Conservation (phyloP, 2,888 invertebrate genomes). For the Cryptocheilus praepositus region DNA sequence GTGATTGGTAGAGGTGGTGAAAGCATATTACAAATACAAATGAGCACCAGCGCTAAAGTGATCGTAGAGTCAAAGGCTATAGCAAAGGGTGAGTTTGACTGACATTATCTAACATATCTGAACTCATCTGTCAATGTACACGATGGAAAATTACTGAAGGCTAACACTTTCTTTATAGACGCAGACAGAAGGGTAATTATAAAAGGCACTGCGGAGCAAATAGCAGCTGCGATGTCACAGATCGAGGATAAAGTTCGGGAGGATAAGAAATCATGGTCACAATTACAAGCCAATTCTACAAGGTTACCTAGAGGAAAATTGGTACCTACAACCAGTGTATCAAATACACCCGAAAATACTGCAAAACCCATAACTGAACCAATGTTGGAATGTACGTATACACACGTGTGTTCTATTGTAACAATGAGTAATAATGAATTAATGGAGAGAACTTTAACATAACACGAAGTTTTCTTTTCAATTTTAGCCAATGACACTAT, state of each 20-base stretch:
- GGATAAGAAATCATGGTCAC: slow-evolving; percentile 44
- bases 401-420: neutral
- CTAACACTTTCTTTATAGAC: slow-evolving; percentile 49
- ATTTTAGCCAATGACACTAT: slow-evolving; percentile 71
- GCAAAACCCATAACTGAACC: slow-evolving; percentile 19
- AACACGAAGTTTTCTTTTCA: neutral
- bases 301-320: slow-evolving; percentile 56
- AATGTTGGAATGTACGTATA: slow-evolving; percentile 36
- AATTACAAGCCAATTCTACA: slow-evolving; percentile 43
- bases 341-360: slow-evolving; percentile 25
- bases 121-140: too few relatives aligned
- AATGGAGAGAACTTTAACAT: neutral
- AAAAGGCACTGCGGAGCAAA: slow-evolving; percentile 85
- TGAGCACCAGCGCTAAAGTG: slow-evolving; percentile 84
- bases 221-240: slow-evolving; percentile 82
- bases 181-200: slow-evolving; percentile 70
- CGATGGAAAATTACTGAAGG: neutral
- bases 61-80: slow-evolving; percentile 75
- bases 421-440: too few relatives aligned
- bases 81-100: slow-evolving; percentile 41
- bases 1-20: slow-evolving; percentile 87
- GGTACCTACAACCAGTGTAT: slow-evolving; percentile 41
- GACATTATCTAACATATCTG: slow-evolving; percentile 3
- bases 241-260: slow-evolving; percentile 83
- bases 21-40: slow-evolving; percentile 83